These are phyloP conservation scores for Drosophila silvestris DNA, from an alignment of 2,888 invertebrate species.

Conservation along the genomic window DNA sequence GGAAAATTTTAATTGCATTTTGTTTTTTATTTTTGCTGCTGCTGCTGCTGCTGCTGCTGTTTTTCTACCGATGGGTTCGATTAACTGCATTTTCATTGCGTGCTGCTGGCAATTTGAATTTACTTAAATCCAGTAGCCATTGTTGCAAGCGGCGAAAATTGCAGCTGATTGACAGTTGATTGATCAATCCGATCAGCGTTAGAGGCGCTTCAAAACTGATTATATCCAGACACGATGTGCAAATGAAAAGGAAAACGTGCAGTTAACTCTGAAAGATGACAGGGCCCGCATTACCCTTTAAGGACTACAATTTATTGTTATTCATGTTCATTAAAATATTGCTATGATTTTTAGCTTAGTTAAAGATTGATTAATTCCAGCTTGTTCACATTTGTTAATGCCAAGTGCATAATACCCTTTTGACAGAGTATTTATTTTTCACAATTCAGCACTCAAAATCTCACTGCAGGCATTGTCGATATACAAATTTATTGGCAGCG, in stretches of 20 bases:
- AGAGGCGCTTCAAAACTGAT: slow-evolving; percentile 26
- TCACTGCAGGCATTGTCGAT: slow-evolving; percentile 32
- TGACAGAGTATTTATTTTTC: slow-evolving; percentile 20
- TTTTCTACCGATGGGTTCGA: slow-evolving; percentile 38
- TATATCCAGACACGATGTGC: slow-evolving; percentile 9
- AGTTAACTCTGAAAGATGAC: not conserved
- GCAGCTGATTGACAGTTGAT: slow-evolving; percentile 57
- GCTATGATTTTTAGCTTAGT: not conserved
- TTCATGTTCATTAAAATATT: not conserved
- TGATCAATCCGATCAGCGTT: slow-evolving; percentile 57
- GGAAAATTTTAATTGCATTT: slow-evolving; percentile 69
- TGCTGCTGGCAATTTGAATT: slow-evolving; percentile 43
- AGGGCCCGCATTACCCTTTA: slow-evolving; percentile 14
- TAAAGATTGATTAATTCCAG: not conserved
- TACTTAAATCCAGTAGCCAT: slow-evolving; percentile 46
- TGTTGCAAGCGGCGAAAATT: slow-evolving; percentile 36
- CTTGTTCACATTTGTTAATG: not conserved
- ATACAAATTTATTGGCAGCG: slow-evolving; percentile 64
- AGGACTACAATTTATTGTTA: not conserved
- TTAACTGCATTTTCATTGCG: slow-evolving; percentile 47
- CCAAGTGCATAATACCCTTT: not conserved
- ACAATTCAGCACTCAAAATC: slow-evolving; percentile 31
- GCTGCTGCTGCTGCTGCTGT: not conserved
- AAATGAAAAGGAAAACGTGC: not conserved
- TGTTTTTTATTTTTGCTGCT: not conserved